A percentile compares a stretch with the other conserved stretches of the same genome.
phyloP scores from a whole-genome alignment of 2,888 invertebrate species.

The Theristus sp. region DNA sequence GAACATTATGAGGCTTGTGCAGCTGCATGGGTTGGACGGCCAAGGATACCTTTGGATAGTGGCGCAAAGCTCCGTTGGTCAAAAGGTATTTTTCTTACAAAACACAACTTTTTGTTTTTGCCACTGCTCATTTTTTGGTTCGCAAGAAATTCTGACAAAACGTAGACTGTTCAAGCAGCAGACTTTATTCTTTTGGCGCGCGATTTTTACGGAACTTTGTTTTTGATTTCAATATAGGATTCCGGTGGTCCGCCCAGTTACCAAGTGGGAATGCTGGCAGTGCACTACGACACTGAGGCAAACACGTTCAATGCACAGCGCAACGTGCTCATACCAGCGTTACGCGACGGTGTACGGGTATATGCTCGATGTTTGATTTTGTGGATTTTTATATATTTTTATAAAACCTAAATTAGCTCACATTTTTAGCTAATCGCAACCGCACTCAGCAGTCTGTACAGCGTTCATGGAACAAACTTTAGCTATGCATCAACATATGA shows the following conservation, averaged over 20 bases:
- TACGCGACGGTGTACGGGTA: not conserved
- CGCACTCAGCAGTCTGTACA: not conserved
- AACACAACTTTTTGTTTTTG: no score
- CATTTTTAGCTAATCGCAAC: not conserved
- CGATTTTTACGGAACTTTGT: no score
- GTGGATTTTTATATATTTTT: not conserved
- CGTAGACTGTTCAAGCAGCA: no score
- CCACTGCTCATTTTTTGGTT: no score
- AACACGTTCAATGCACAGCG: not conserved
- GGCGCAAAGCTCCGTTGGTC: constrained; percentile 43
- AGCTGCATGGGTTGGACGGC: constrained; percentile 53
- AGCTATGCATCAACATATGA: not conserved
- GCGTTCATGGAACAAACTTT: not conserved
- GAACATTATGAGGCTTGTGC: constrained; percentile 45
- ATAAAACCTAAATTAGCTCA: not conserved
- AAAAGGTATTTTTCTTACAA: no score
- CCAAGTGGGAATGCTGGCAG: constrained; percentile 21
- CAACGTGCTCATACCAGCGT: not conserved
- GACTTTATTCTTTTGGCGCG: no score
- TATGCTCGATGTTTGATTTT: not conserved
- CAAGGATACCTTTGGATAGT: constrained; percentile 93
- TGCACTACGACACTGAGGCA: constrained; percentile 21
- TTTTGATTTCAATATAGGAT: no score
- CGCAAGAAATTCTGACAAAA: no score
- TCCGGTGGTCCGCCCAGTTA: no score